Evolutionary conservation across 2,797 vertebrate species (phyloP).

Genomic region (Holocentrus rufus): DNA sequence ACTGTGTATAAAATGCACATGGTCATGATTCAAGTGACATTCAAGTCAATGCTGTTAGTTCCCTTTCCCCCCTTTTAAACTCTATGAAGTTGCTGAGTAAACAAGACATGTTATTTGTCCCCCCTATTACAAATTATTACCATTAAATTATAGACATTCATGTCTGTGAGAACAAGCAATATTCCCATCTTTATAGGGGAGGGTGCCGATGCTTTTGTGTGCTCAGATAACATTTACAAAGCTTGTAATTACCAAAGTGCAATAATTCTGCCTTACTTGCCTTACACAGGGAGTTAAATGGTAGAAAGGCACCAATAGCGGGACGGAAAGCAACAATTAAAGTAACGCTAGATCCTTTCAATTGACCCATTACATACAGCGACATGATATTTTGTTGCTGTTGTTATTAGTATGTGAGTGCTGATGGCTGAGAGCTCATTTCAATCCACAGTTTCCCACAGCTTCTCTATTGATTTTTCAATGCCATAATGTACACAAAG

Average conservation of each 20-base stretch:
- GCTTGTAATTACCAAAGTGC: constrained; percentile 20
- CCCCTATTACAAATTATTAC: neutral
- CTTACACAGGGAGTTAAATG: neutral
- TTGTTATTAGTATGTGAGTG: too few species aligned
- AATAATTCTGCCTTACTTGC: constrained; percentile 22
- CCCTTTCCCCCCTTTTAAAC: constrained; percentile 2
- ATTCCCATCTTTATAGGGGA: constrained; percentile 19
- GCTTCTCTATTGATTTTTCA: too few species aligned
- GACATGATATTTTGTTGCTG: too few species aligned
- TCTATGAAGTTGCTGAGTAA: constrained; percentile 14
- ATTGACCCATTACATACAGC: too few species aligned
- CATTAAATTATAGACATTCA: constrained; percentile 36
- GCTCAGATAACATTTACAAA: constrained; percentile 23
- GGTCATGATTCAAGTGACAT: constrained; percentile 22
- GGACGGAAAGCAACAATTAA: neutral
- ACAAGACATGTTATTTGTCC: constrained; percentile 20
- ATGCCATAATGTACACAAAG: too few species aligned
- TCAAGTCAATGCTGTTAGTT: constrained; percentile 30
- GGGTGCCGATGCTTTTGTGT: too few species aligned
- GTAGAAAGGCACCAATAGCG: constrained; percentile 10
- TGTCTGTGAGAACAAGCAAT: constrained; percentile 13
- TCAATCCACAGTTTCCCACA: too few species aligned
- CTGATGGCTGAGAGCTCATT: too few species aligned
- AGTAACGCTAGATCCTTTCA: too few species aligned
- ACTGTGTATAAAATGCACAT: constrained; percentile 20